Conservation (phyloP, 1,140 invertebrate genomes). For the Lethrus apterus region DNA sequence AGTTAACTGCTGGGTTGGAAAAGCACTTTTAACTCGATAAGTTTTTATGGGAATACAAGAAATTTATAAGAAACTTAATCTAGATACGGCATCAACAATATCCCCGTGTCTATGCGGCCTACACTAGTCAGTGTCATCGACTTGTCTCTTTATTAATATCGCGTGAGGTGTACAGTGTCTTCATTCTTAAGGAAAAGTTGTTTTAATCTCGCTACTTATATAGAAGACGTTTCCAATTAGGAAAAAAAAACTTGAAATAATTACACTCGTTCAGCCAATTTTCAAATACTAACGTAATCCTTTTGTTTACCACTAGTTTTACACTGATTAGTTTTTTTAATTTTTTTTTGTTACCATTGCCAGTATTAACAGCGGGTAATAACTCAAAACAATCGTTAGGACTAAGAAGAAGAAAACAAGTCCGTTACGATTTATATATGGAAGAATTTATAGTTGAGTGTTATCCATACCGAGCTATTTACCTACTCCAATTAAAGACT, state of each 20-base stretch:
- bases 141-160: slow-evolving; percentile 39
- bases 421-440: slow-evolving; percentile 38
- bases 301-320: slow-evolving; percentile 11
- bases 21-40: too few species aligned
- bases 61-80: slow-evolving; percentile 37
- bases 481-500: slow-evolving; percentile 40
- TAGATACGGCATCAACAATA: slow-evolving; percentile 35
- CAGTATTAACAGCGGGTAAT: slow-evolving; percentile 5
- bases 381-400: slow-evolving; percentile 32
- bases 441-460: slow-evolving; percentile 33
- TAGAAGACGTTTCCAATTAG: slow-evolving; percentile 30
- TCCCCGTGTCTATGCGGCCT: slow-evolving; percentile 33
- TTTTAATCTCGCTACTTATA: slow-evolving; percentile 33
- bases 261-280: slow-evolving; percentile 13
- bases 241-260: slow-evolving; percentile 27
- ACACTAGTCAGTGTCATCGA: slow-evolving; percentile 37
- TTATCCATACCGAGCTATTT: slow-evolving; percentile 35
- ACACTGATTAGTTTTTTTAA: slow-evolving; percentile 7
- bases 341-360: slow-evolving; percentile 5
- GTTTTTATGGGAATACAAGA: slow-evolving; percentile 31
- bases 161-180: slow-evolving; percentile 31
- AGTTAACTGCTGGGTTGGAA: too few species aligned
- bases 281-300: too few species aligned
- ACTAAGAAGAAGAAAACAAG: slow-evolving; percentile 32
- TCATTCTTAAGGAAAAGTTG: slow-evolving; percentile 32